These are phyloP conservation scores for Liodrosophila aerea DNA, from an alignment of 2,888 invertebrate species.

Conservation along the genomic window DNA sequence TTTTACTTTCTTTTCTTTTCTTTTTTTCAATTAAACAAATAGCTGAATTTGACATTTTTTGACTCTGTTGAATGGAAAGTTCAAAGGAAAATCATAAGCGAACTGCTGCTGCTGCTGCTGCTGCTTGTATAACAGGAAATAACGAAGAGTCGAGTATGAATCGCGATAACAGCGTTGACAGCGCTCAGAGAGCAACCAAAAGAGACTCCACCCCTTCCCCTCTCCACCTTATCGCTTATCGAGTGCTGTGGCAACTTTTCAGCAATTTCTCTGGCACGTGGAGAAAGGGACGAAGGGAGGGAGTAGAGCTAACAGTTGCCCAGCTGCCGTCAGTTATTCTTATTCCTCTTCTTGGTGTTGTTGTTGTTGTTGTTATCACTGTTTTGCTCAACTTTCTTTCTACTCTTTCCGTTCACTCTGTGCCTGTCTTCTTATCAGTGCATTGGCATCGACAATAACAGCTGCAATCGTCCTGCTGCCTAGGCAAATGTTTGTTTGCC, in stretches of 20 bases:
- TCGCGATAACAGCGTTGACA: conserved; percentile 44
- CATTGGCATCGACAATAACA: conserved; percentile 99
- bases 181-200: conserved; percentile 29
- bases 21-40: conserved; percentile 73
- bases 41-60: conserved; percentile 74
- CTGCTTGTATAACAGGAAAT: too few relatives aligned
- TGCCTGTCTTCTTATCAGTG: conserved; percentile 85
- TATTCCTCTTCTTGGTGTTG: too few relatives aligned
- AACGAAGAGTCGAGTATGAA: conserved; percentile 46
- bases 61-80: conserved; percentile 43
- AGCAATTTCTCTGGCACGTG: conserved; percentile 1
- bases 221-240: conserved; percentile 19
- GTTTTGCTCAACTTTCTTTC: too few relatives aligned
- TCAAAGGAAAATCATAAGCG: conserved; percentile 65
- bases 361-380: neutral
- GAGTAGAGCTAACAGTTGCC: neutral
- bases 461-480: conserved; percentile 87
- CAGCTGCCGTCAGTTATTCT: conserved; percentile 21
- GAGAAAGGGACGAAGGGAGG: neutral
- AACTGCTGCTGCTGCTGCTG: too few relatives aligned
- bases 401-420: neutral
- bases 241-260: conserved; percentile 24
- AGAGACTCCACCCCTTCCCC: neutral
- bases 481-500: conserved; percentile 58
- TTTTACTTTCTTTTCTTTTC: conserved; percentile 12